Evolutionary conservation across 2,888 invertebrate genomes (phyloP), one percentile per base, ranked within the genome.

Genomic region (Parnassius orleans): DNA sequence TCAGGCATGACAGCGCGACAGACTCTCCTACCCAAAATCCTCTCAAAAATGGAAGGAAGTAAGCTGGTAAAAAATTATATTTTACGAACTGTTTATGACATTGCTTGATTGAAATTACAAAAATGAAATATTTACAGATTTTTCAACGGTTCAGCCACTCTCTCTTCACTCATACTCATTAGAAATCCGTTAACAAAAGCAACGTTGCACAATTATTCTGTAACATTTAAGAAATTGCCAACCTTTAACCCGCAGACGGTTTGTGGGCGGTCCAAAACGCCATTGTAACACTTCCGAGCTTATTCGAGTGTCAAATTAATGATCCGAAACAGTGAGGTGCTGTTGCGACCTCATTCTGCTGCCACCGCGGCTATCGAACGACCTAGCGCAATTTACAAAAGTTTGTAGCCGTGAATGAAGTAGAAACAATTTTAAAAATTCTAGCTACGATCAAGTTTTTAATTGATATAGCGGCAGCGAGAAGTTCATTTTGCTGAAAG

Each of bases 241-340:
- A 87, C 89, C 88, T 89, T 83, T 90, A 82, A 88, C 89, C 89
- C 79, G 78, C 69, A 72, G 69, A 60, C 75, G 80, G 74, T 78
- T 83, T 76, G 86, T 86, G 80, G 88, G 88, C 86, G 87, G 79
- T 71, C 70, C 51, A 57, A 71, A 72, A 69, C 70, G 75, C 79
- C 81, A 79, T 83, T 84, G 85, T 85, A 84, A 83, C 80, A 80
- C 82, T 82, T 79, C 78, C 74, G 75, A 80, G 79, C 79, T 78
- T 83, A 84, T 83, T 76, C 77, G 75, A 85, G 86, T 88, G 89
- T 90, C 90, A 87, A 87, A 88, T 89, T 89, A 89, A 89, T 89
- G 87, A 86, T 85, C 78, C 83, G 84, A 82, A 85, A 82, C 82
- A 80, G 79, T 79, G 79, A 81, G 79, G 77, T 74, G 79, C 72